Percentiles rank a stretch among this genome's conserved stretches.
Evolutionary conservation across 2,888 invertebrate genomes (phyloP).

Genomic region (Macaria notata): DNA sequence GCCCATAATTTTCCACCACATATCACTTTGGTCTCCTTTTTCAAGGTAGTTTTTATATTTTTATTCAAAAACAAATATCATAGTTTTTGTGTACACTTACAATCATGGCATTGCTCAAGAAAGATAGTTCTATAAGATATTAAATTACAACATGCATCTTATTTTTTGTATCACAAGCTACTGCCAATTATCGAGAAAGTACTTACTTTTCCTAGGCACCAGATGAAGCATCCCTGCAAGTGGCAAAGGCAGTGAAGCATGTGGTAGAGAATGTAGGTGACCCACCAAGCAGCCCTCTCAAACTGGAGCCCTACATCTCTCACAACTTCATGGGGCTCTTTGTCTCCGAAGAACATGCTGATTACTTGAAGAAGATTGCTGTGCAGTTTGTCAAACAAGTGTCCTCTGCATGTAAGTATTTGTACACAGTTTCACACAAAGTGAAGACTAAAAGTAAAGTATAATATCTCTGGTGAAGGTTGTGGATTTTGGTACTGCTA

Average conservation of each 20-base stretch:
- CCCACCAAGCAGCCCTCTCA: conserved; percentile 84
- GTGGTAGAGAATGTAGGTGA: conserved; percentile 88
- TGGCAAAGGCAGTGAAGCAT: conserved; percentile 87
- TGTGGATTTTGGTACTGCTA: too few relatives aligned
- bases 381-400: conserved; percentile 91
- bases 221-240: conserved; percentile 86
- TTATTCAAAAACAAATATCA: too few relatives aligned
- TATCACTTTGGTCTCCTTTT: conserved; percentile 94
- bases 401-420: conserved; percentile 86
- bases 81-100: too few relatives aligned
- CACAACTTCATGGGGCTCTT: conserved; percentile 96
- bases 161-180: too few relatives aligned
- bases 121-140: too few relatives aligned
- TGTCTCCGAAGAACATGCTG: conserved; percentile 91
- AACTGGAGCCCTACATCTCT: conserved; percentile 91
- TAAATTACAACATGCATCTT: too few relatives aligned
- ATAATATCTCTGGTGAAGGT: too few relatives aligned
- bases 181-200: too few relatives aligned
- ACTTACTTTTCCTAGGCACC: conserved; percentile 81
- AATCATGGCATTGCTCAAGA: too few relatives aligned
- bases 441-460: too few relatives aligned
- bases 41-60: conserved; percentile 83
- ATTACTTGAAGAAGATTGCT: conserved; percentile 89
- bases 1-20: conserved; percentile 95
- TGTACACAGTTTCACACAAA: not conserved